phyloP scores from a whole-genome alignment of 2,113 vertebrate species.

The Macrotus californicus region DNA sequence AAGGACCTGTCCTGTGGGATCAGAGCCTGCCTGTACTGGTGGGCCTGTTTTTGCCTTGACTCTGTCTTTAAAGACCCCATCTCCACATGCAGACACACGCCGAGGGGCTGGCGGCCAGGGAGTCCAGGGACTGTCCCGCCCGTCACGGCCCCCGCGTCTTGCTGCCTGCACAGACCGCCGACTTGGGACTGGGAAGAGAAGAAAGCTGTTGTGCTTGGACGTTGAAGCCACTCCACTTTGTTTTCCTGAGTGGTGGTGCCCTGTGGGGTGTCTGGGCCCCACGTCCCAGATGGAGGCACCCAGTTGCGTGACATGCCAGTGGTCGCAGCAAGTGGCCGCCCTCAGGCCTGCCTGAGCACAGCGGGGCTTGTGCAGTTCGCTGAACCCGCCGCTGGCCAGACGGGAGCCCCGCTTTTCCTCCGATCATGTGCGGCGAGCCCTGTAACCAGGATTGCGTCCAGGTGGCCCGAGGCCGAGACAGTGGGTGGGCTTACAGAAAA shows the following conservation, averaged over 20 bases:
- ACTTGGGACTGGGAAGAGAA: neutral
- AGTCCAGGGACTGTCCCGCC: neutral
- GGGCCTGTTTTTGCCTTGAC: too few species aligned
- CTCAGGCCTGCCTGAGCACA: neutral
- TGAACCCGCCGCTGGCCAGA: too few species aligned
- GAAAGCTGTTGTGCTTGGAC: too few species aligned
- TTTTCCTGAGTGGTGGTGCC: neutral
- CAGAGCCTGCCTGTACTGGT: neutral
- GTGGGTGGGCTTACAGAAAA: neutral
- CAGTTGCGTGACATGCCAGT: rapidly evolving
- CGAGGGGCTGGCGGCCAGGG: neutral
- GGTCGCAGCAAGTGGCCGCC: neutral
- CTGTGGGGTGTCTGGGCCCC: neutral
- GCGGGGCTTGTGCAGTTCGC: neutral
- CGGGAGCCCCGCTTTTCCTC: neutral
- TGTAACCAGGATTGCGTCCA: neutral
- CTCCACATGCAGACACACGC: neutral
- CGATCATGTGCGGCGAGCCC: too few species aligned
- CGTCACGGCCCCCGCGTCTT: neutral
- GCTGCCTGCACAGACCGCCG: neutral
- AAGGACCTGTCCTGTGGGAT: neutral
- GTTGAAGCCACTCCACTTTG: neutral
- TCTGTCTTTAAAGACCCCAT: neutral
- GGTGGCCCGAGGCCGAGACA: neutral
- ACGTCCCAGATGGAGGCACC: neutral